Percentiles rank a stretch among this genome's conserved stretches.
Evolutionary conservation across 2,113 vertebrate genomes (phyloP).

Genomic region (Cyanoliseus patagonus): DNA sequence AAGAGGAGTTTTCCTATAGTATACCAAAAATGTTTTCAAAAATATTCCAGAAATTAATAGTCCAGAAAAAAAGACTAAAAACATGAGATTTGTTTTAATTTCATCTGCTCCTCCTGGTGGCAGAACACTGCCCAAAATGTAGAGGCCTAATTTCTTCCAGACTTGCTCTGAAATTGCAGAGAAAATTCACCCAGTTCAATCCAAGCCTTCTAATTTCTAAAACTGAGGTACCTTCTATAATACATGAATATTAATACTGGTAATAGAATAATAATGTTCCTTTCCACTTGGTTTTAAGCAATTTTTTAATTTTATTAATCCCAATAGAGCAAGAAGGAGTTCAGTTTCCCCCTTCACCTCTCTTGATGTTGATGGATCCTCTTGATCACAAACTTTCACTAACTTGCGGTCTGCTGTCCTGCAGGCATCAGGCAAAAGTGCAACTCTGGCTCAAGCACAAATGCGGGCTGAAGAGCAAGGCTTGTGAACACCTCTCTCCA

Average conservation of each 20-base stretch:
- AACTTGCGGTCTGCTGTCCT: background rate
- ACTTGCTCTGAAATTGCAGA: background rate
- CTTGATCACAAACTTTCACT: background rate
- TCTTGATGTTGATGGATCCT: background rate
- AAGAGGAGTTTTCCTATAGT: background rate
- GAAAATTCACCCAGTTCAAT: background rate
- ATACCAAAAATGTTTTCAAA: background rate
- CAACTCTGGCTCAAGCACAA: background rate
- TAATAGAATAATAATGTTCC: slow-evolving; percentile 6
- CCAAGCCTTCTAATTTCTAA: background rate
- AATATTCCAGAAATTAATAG: background rate
- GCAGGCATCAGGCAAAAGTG: background rate
- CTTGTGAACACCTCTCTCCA: background rate
- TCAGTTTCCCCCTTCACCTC: background rate
- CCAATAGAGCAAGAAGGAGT: background rate
- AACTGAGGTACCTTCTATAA: background rate
- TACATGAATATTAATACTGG: background rate
- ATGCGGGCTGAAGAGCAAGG: background rate
- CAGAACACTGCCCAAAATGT: background rate
- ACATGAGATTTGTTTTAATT: background rate
- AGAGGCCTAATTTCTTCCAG: background rate
- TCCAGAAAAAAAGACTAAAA: background rate
- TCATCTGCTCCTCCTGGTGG: background rate
- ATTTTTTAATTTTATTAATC: slow-evolving; percentile 6
- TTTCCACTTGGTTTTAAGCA: background rate